Base-by-base conservation (phyloP, 2,113 vertebrate species). In the Tupaia tana region DNA sequence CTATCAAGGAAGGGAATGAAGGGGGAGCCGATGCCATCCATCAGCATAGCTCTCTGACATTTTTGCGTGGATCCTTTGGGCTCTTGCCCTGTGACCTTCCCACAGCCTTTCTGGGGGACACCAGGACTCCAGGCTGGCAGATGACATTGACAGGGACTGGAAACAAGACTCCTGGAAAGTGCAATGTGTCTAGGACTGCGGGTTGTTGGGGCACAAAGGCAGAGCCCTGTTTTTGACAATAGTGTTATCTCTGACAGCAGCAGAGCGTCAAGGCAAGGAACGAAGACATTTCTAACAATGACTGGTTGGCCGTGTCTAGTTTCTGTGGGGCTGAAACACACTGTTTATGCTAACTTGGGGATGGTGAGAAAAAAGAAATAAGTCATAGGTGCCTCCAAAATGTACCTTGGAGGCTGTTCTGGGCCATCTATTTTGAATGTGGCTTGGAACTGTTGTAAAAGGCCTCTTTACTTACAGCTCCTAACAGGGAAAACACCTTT, bases 401-500 rank as follows among this genome's bases (percentile, higher is more conserved):
- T 52, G 64, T 52, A 92, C 63, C 27, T 63, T 66, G 81, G 81
- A 87, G 91, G 86, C 83, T 93, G 56, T 86, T 93, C 61, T 92
- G 89, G 63, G 27, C 61, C 90, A 80, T 82, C 79, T 95, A 91
- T 89, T 98, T 91, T 97, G 89, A 95, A 96, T 43, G 64, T 73
- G 79, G 71, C 77, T 96, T 61, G 63, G 74, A 87, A 94, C 18
- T 74, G 80, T 87, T 94, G 89, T 1, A 31, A 75, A 93, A 96
- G 52, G 63, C 20, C n/a, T 91, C 61, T 71, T 86, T 80, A 90
- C 58, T 96, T 79, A 92, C 15, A 94, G 58, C 43, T 31, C 81
- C 70, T 64, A 96, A 93, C 27, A 79, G 94, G 93, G 91, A 92
- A 96, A 96, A 95, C 75, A 95, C 73, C 93, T 95, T 93, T 96